These are phyloP conservation scores for Babyrousa celebensis DNA, from an alignment of 2,797 vertebrate species.

Conservation along the genomic window DNA sequence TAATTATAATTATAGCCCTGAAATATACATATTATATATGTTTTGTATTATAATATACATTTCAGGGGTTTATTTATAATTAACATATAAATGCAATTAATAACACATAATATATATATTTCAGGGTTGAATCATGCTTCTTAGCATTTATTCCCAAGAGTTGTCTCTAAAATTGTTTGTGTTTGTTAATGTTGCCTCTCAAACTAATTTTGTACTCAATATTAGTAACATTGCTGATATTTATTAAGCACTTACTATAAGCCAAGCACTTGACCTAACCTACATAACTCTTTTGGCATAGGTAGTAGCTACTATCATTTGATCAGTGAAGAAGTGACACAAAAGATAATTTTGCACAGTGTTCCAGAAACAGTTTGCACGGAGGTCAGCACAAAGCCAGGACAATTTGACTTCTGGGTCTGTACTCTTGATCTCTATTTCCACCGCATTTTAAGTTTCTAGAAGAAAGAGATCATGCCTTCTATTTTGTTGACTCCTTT, in stretches of 20 bases:
- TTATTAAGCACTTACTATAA: background rate
- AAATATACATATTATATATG: too few relatives aligned
- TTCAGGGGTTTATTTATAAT: too few relatives aligned
- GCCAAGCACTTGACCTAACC: background rate
- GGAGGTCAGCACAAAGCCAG: background rate
- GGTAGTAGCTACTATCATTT: background rate
- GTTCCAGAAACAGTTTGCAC: background rate
- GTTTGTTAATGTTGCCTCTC: background rate
- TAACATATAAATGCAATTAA: too few relatives aligned
- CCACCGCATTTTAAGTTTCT: background rate
- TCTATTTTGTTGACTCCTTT: background rate
- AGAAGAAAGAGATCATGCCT: background rate
- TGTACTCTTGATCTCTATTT: background rate
- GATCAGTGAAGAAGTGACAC: background rate
- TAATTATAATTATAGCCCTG: too few relatives aligned
- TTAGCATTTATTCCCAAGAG: background rate
- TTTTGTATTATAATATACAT: too few relatives aligned
- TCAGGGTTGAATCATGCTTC: background rate
- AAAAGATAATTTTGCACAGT: background rate
- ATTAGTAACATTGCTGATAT: background rate
- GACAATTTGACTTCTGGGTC: too few relatives aligned
- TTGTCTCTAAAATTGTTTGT: background rate
- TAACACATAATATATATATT: background rate
- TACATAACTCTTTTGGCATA: background rate
- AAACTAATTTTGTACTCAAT: conserved; percentile 7